Evolutionary conservation across 2,888 invertebrate genomes (phyloP), one percentile per base, ranked within the genome.

Genomic region (Caenorhabditis wallacei): DNA sequence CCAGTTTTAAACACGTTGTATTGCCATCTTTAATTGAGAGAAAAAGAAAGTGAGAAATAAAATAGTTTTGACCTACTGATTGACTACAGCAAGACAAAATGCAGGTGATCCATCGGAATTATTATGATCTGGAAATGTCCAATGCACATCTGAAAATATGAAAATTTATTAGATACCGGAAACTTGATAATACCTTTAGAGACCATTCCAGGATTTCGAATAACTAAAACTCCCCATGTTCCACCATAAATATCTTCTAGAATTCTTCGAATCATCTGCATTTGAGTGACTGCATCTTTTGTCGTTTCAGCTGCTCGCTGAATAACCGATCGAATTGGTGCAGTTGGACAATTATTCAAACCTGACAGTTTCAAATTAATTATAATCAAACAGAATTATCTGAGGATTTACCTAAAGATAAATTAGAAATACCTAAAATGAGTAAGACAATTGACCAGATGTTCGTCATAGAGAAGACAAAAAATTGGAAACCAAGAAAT

Each of bases 1-100:
- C 91, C 91, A 13, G 91, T 91, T 75, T 91, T 91, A 84, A 91
- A 91, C 11, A 91, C 87, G 79, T 91, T 91, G 83, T 91, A 91
- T 68, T 91, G 91, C 90, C 90, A 89, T 35, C 88, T 85, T 66
- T n/a, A 80, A 48, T 48, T 48, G 8, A 18, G 18, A 48, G 13
- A 11, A 35, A 35, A 10, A 43, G 43, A 11, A 11, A 57, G 8
- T 26, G 20, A 7, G 26, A 72, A 30, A 24, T 3, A 40, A 10
- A 7, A 68, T 8, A n/a, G 20, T 13, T 43, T 57, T 35, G 35
- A 81, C 69, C 8, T 48, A 84, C 74, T 81, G 63, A 54, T 86
- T 87, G n/a, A 87, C 79, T 0, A 89, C 89, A n/a, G 87, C 84
- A 4, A 91, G 84, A 75, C 91, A 91, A 63, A 91, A 91, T 10